phyloP scores from a whole-genome alignment of 1,140 invertebrate genomes.

The Dolichoris vasculosae region DNA sequence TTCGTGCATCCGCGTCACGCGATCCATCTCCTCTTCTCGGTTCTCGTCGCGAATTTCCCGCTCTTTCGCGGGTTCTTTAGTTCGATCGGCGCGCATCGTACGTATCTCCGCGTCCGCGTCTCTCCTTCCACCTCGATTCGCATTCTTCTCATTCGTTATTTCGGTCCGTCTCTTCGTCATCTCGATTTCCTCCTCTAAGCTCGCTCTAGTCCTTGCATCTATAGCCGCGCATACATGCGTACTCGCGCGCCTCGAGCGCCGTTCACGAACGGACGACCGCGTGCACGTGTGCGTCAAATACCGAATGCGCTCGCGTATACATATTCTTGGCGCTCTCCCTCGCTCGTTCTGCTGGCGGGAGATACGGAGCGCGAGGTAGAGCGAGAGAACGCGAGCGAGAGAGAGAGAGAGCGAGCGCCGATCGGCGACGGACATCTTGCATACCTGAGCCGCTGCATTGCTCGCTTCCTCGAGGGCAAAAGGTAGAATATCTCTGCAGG shows the following conservation, averaged over 20 bases:
- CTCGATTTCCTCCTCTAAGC: conserved; percentile 39
- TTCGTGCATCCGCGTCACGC: neutral
- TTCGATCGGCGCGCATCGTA: neutral
- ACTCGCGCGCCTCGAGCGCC: neutral
- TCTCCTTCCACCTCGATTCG: neutral
- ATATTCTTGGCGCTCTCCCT: neutral
- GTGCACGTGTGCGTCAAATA: neutral
- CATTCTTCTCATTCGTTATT: conserved; percentile 52
- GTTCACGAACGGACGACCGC: neutral
- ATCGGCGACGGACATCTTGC: conserved; percentile 71
- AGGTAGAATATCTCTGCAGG: conserved; percentile 74
- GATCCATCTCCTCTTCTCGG: neutral
- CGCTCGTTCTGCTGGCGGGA: neutral
- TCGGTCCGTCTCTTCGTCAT: conserved; percentile 46
- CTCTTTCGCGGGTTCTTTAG: conserved; percentile 7
- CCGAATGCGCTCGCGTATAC: neutral
- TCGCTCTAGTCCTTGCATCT: conserved; percentile 16
- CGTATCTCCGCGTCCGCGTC: neutral
- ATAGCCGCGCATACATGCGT: neutral
- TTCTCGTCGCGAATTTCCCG: conserved; percentile 41
- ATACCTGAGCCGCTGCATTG: conserved; percentile 74
- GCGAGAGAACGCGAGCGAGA: conserved; percentile 30
- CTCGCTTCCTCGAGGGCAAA: conserved; percentile 75
- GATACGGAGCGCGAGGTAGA: neutral
- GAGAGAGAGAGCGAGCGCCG: conserved; percentile 7